phyloP scores from a whole-genome alignment of 2,113 vertebrate species.

The Aspidoscelis tigris region DNA sequence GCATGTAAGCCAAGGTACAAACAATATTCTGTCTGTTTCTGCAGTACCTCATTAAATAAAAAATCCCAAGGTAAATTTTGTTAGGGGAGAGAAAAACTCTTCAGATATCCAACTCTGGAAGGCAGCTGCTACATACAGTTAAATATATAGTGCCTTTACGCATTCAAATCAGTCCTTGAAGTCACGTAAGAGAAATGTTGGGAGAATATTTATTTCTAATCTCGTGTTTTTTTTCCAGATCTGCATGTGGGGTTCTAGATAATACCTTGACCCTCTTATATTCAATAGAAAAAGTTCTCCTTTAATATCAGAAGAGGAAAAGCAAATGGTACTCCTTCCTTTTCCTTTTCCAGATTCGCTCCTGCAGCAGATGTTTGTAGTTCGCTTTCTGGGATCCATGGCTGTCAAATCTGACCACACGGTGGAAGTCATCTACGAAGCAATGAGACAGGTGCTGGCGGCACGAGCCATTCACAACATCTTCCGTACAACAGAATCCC shows the following conservation, averaged over 20 bases:
- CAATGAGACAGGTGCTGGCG: constrained; percentile 96
- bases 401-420: constrained; percentile 86
- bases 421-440: constrained; percentile 93
- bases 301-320: not conserved
- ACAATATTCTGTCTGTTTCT: not conserved
- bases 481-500: constrained; percentile 93
- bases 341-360: constrained; percentile 84
- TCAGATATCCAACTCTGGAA: not conserved
- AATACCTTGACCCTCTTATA: not conserved
- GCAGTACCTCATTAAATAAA: not conserved
- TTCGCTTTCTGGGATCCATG: constrained; percentile 96
- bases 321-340: not conserved
- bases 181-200: not conserved
- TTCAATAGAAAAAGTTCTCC: not conserved
- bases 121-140: not conserved
- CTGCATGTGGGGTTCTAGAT: no score
- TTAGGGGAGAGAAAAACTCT: not conserved
- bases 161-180: not conserved
- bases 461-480: constrained; percentile 98
- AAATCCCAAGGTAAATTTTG: not conserved
- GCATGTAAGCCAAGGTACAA: not conserved
- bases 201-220: no score
- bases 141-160: not conserved
- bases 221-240: no score
- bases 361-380: constrained; percentile 93